These are phyloP conservation scores for Xyrauchen texanus DNA, from an alignment of 2,113 vertebrate species.

Conservation along the genomic window DNA sequence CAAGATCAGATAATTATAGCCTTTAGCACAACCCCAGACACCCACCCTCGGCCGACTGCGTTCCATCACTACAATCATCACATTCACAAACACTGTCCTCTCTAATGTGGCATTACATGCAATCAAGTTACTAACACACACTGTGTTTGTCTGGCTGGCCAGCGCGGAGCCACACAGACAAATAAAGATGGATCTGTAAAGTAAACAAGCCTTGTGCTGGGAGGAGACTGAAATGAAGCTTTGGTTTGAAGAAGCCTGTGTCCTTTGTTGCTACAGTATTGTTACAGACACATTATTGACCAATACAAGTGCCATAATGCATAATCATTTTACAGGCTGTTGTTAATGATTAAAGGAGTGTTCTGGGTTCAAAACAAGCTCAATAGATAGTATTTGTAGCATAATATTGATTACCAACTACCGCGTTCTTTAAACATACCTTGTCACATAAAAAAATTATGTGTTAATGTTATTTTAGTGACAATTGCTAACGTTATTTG, in stretches of 20 bases:
- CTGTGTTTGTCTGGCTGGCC: neutral
- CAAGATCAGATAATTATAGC: conserved; percentile 50
- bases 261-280: too few relatives aligned
- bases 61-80: conserved; percentile 31
- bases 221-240: neutral
- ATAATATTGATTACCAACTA: too few relatives aligned
- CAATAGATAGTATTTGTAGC: too few relatives aligned
- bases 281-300: too few relatives aligned
- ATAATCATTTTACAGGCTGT: too few relatives aligned
- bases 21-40: conserved; percentile 31
- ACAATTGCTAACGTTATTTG: too few relatives aligned
- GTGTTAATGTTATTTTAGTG: too few relatives aligned
- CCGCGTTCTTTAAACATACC: too few relatives aligned
- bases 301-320: too few relatives aligned
- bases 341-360: too few relatives aligned
- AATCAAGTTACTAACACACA: conserved; percentile 33
- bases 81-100: conserved; percentile 23
- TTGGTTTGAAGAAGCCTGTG: neutral
- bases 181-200: conserved; percentile 4
- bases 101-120: conserved; percentile 46
- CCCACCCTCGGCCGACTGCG: neutral
- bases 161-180: neutral
- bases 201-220: neutral
- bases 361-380: too few relatives aligned
- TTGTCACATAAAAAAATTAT: too few relatives aligned